Base-by-base conservation (phyloP, 2,888 invertebrate genomes). In the Dasysyrphus tricinctus region DNA sequence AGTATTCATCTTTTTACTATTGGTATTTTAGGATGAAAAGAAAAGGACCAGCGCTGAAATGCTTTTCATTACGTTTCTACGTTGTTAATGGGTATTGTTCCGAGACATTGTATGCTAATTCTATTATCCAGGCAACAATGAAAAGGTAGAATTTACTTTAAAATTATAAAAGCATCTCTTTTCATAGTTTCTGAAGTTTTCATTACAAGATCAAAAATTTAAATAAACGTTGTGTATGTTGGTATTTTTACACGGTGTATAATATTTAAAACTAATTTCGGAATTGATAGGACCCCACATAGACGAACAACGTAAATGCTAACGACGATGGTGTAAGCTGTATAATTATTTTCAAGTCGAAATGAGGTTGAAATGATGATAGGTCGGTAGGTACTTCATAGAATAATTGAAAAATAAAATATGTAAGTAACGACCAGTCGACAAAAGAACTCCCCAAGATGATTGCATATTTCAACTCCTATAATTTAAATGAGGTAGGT, bases 61-160 rank as follows among this genome's bases (percentile, higher is more conserved):
- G 14, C 14, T 57, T 65, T 65, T 65, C 5, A 14, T 59, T 34
- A n/a, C n/a, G n/a, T 70, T 51, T 44, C n/a, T 19, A n/a, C 37
- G 6, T 12, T 51, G 14, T 57, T 63, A 63, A 63, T 59, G 19
- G 29, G 8, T 44, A 59, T 51, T 75, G 12, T 34, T 37, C 37
- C n/a, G 8, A 51, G 79, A 51, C 39, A 44, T 74, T 69, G 57
- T 79, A 57, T 70, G 74, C 42, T 59, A 70, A 83, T 83, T 79
- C 51, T 70, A 72, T 83, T 79, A 79, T n/a, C 70, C 39, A 42
- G 16, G 16, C 16, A 56, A 76, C 63, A 51, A 69, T 54, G 24
- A 70, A 78, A 74, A 69, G 54, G 65, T 67, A 11, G 44, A 78
- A 47, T 44, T 74, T 19, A 37, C 63, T 59, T 56, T 57, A 14